These are phyloP conservation scores for Cryptomyrus ogoouensis DNA, from an alignment of 2,113 vertebrate species.

Conservation along the genomic window DNA sequence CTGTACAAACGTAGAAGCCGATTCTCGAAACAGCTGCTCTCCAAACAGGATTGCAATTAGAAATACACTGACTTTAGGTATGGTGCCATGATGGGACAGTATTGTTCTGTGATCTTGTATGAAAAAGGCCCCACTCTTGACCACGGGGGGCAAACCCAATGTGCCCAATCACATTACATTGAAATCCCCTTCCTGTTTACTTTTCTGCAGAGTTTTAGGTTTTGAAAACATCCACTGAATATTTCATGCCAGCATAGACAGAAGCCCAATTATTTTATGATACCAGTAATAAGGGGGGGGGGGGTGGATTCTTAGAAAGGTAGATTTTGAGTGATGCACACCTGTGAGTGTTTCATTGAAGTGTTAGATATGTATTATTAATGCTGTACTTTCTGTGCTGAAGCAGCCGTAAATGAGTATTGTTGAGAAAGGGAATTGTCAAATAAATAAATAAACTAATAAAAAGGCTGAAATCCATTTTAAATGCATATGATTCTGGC, in stretches of 20 bases:
- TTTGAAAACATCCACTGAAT: slow-evolving; percentile 7
- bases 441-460: not conserved
- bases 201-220: not conserved
- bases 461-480: not conserved
- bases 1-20: not conserved
- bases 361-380: not conserved
- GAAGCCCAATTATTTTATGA: slow-evolving; percentile 1
- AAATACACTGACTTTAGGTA: not conserved
- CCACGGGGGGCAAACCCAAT: not conserved
- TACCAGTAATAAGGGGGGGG: not conserved
- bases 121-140: not conserved
- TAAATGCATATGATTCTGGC: not conserved
- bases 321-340: not conserved
- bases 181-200: not conserved
- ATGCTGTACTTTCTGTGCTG: not conserved
- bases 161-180: not conserved
- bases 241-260: not conserved
- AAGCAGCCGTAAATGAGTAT: not conserved
- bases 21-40: not conserved
- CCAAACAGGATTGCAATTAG: not conserved
- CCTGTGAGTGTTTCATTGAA: not conserved
- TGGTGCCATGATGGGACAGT: slow-evolving; percentile 5
- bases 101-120: not conserved
- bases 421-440: not conserved
- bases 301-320: not conserved